Evolutionary conservation across 2,113 vertebrate genomes (phyloP).

Genomic region (Phrynosoma platyrhinos): DNA sequence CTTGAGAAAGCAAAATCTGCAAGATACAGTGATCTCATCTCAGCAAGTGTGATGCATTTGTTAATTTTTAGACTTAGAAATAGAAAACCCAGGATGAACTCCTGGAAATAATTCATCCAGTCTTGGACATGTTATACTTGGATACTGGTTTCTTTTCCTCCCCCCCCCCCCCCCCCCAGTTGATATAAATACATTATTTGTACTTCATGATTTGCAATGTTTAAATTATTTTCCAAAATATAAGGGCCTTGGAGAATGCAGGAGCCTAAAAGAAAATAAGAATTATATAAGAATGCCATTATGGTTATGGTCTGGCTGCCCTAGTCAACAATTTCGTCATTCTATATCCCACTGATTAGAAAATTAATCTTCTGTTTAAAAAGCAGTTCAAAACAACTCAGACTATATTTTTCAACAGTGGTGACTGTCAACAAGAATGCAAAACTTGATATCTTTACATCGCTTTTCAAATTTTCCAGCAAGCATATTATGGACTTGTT

Average conservation of each 20-base stretch:
- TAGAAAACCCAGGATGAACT: constrained; percentile 7
- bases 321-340: constrained; percentile 78
- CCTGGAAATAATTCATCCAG: constrained; percentile 24
- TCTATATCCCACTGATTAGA: constrained; percentile 81
- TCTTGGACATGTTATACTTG: background rate
- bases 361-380: constrained; percentile 85
- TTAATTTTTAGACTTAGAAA: background rate
- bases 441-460: constrained; percentile 51
- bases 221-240: constrained; percentile 80
- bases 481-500: constrained; percentile 28
- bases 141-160: constrained; percentile 45
- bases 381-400: constrained; percentile 75
- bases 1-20: background rate
- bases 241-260: constrained; percentile 81
- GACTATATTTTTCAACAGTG: constrained; percentile 74
- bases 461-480: constrained; percentile 70
- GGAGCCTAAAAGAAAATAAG: constrained; percentile 83
- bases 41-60: background rate
- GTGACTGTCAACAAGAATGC: constrained; percentile 74
- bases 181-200: constrained; percentile 51
- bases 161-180: constrained; percentile 10
- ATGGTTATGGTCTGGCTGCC: constrained; percentile 79
- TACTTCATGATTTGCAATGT: constrained; percentile 56
- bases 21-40: constrained; percentile 10
- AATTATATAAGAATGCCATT: constrained; percentile 85